Evolutionary conservation across 2,113 vertebrate genomes (phyloP), one percentile per base, ranked within the genome.

Genomic region (Silurus glanis): DNA sequence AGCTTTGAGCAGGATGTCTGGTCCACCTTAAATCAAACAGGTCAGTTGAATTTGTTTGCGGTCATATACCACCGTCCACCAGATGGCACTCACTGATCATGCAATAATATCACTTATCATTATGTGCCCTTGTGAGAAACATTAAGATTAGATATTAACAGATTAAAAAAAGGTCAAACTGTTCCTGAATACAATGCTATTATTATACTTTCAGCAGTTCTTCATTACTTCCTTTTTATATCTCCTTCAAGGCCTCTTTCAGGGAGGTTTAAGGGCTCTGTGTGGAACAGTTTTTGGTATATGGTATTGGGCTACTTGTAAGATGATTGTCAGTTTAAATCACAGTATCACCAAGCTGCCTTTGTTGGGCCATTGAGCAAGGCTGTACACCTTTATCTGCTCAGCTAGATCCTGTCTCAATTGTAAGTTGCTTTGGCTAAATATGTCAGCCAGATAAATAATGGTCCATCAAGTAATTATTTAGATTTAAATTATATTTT

Each of bases 21-120:
- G 78, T 91, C 93, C 87, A 94, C 94, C 94, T 95, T 95, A 94
- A 95, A 59, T 86, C 12, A 51, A 72, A 55, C 56, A 82, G 14
- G 7, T 81, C 56, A 47, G 21, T 79, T 6, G 76, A 62, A 45
- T 28, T 2, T 16, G 58, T 49, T 25, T 14, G 23, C 37, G 28
- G 4, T 23, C 25, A 45, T 55, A 85, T 62, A 9, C 0, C 0
- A 23, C 14, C 17, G 28, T 16, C 92, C 94, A 91, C 56, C 28
- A 93, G 93, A 83, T 90, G 91, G 91, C 86, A 85, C 87, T 2
- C 76, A 7, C 1, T 45, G 55, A 21, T 6, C 85, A 23, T 19
- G 28, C 6, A 75, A 49, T 25, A 74, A 16, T 59, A 8, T 37
- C 23, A 3, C 19, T 14, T 21, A 5, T 13, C 25, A 23, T 28